Evolutionary conservation across 2,888 invertebrate genomes (phyloP).

Genomic region (Patella caerulea): DNA sequence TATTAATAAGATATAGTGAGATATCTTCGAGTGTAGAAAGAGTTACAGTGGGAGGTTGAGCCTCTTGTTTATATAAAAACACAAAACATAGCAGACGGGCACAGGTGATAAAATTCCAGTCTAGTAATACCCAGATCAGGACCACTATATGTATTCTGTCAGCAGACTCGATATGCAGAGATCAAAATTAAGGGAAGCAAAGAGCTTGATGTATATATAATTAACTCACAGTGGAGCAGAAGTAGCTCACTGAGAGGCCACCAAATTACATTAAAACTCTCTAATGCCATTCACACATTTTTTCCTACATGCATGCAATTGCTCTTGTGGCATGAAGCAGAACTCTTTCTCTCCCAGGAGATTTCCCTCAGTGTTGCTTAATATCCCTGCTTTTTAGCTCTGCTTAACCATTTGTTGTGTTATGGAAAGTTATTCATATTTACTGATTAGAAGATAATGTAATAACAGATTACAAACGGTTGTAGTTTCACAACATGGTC

Average conservation of each 20-base stretch:
- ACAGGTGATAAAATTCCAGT: conserved; percentile 8
- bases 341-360: too few relatives aligned
- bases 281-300: background rate
- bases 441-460: too few relatives aligned
- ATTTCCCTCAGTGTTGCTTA: too few relatives aligned
- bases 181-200: background rate
- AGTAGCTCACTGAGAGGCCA: too few relatives aligned
- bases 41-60: too few relatives aligned
- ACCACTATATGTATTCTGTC: background rate
- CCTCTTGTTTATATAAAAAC: background rate
- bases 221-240: background rate
- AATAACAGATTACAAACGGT: too few relatives aligned
- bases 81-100: background rate
- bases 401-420: too few relatives aligned
- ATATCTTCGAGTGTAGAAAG: too few relatives aligned
- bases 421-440: too few relatives aligned
- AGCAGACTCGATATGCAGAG: background rate
- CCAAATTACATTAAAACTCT: background rate
- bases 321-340: background rate
- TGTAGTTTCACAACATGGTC: too few relatives aligned
- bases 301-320: background rate
- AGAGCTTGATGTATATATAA: conserved; percentile 8
- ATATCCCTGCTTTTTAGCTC: too few relatives aligned
- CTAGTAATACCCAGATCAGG: background rate
- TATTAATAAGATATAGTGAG: too few relatives aligned